phyloP scores from a whole-genome alignment of 1,140 invertebrate genomes.

The Bombus soroeensis region DNA sequence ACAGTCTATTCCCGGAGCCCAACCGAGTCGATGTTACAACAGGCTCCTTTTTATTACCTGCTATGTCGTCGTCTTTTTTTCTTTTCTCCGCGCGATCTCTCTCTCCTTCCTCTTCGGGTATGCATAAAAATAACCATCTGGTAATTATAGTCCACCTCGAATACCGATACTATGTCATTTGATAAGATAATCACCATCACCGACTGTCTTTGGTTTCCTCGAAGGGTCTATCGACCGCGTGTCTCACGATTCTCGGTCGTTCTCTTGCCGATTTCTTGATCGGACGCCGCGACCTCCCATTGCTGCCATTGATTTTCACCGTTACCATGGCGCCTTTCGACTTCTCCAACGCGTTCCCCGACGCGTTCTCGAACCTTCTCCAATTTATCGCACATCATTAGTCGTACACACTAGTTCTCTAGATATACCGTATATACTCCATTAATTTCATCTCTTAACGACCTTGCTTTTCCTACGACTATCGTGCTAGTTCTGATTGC shows the following conservation, averaged over 20 bases:
- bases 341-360: background rate
- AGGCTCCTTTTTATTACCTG: conserved; percentile 50
- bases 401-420: background rate
- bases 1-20: conserved; percentile 52
- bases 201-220: conserved; percentile 50
- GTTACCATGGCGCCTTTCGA: conserved; percentile 40
- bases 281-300: background rate
- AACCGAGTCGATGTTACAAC: conserved; percentile 40
- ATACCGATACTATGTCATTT: conserved; percentile 39
- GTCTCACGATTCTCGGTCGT: conserved; percentile 13
- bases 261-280: background rate
- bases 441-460: conserved; percentile 8
- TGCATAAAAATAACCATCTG: conserved; percentile 52
- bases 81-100: conserved; percentile 6
- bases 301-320: conserved; percentile 56
- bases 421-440: background rate
- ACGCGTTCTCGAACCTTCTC: conserved; percentile 1
- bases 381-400: background rate
- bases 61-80: conserved; percentile 29
- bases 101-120: conserved; percentile 12
- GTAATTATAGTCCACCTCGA: conserved; percentile 48
- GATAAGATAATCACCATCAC: conserved; percentile 68
- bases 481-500: background rate
- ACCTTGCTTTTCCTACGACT: background rate
- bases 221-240: background rate